These are phyloP conservation scores for Proales similis DNA, from an alignment of 1,140 invertebrate genomes.

Conservation along the genomic window DNA sequence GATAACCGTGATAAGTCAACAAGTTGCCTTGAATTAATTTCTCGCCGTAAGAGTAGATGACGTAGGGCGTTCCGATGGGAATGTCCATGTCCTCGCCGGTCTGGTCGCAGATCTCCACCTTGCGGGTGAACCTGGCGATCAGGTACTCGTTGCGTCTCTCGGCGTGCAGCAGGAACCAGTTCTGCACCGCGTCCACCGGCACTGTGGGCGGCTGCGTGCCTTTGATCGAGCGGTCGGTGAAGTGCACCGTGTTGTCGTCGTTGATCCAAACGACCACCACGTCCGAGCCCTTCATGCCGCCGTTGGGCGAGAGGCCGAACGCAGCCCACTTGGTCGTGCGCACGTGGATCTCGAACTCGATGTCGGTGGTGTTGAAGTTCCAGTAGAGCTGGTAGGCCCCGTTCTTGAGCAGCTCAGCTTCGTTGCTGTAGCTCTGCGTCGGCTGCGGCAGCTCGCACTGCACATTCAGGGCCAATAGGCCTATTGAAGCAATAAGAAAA, in stretches of 20 bases:
- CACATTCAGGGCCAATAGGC: too few species aligned
- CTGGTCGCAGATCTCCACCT: conserved; percentile 27
- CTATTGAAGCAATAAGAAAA: too few species aligned
- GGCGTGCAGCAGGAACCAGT: conserved; percentile 9
- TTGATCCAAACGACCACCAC: conserved; percentile 37
- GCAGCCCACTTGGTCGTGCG: conserved; percentile 37
- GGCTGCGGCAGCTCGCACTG: too few species aligned
- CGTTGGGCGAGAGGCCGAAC: conserved; percentile 36
- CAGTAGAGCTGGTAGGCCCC: conserved; percentile 13
- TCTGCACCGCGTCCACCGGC: conserved; percentile 5
- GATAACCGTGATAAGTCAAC: conserved; percentile 19
- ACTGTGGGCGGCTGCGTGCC: conserved; percentile 27
- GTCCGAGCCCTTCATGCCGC: conserved; percentile 38
- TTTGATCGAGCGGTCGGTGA: conserved; percentile 18
- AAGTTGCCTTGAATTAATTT: conserved; percentile 10
- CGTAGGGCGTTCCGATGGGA: neutral
- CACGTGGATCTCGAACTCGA: conserved; percentile 24
- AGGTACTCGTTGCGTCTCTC: conserved; percentile 7
- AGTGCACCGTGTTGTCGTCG: neutral
- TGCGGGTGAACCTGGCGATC: conserved; percentile 23
- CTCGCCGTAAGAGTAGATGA: conserved; percentile 5
- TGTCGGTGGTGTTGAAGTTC: conserved; percentile 35
- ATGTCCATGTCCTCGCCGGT: conserved; percentile 21
- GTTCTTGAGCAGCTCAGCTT: neutral
- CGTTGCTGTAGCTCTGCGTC: neutral